These are phyloP conservation scores for Neotoxoptera formosana DNA, from an alignment of 1,140 invertebrate genomes.

Conservation along the genomic window DNA sequence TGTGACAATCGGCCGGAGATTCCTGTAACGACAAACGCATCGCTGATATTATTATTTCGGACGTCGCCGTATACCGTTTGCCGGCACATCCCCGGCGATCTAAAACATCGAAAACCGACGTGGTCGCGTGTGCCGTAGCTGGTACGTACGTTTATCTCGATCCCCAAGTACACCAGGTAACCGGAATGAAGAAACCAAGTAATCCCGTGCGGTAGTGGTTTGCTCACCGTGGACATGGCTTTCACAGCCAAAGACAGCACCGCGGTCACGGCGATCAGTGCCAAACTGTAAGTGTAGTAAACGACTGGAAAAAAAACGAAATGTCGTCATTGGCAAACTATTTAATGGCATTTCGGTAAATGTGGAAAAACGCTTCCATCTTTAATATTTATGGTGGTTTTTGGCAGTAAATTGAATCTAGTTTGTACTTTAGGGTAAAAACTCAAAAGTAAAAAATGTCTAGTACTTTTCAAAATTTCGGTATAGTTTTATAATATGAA, in stretches of 20 bases:
- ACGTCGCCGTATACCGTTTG: not conserved
- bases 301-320: not conserved
- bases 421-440: too few relatives aligned
- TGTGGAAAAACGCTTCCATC: too few relatives aligned
- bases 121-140: not conserved
- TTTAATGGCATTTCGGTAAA: not conserved
- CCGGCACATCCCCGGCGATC: not conserved
- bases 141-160: slow-evolving; percentile 25
- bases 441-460: too few relatives aligned
- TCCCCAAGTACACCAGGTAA: slow-evolving; percentile 14
- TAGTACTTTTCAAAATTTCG: too few relatives aligned
- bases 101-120: not conserved
- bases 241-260: not conserved
- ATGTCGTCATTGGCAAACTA: not conserved
- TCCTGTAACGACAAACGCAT: not conserved
- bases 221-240: not conserved
- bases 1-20: not conserved
- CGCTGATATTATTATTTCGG: not conserved
- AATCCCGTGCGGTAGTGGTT: not conserved
- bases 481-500: too few relatives aligned
- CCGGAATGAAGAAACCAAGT: not conserved
- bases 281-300: slow-evolving; percentile 47
- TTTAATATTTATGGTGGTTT: too few relatives aligned
- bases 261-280: not conserved
- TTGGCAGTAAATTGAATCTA: too few relatives aligned